Evolutionary conservation across 2,888 invertebrate species (phyloP).

Genomic region (Netelia fuscicornis): DNA sequence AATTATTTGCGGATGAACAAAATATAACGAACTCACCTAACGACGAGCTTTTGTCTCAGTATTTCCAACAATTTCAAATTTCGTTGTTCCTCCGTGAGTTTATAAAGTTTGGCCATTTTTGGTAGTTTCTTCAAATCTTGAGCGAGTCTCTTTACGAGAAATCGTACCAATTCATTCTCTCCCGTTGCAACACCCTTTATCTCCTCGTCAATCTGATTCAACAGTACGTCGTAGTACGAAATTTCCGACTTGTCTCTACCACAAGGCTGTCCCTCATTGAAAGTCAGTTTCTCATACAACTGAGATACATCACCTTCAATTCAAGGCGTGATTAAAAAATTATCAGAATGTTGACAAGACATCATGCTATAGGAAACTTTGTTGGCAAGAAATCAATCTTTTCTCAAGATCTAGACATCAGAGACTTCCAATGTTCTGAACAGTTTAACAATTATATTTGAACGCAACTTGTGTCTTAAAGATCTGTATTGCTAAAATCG

Average conservation of each 20-base stretch:
- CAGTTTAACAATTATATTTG: too few relatives aligned
- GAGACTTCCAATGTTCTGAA: too few relatives aligned
- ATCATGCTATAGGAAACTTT: neutral
- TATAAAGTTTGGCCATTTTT: constrained; percentile 69
- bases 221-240: constrained; percentile 83
- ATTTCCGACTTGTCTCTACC: constrained; percentile 78
- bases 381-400: too few relatives aligned
- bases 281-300: constrained; percentile 64
- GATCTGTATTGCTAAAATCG: too few relatives aligned
- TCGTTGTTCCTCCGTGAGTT: constrained; percentile 67
- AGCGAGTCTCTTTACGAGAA: constrained; percentile 69
- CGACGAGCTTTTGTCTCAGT: constrained; percentile 71
- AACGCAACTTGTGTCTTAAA: too few relatives aligned
- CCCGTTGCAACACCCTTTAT: constrained; percentile 79
- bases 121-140: constrained; percentile 71
- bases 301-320: constrained; percentile 69
- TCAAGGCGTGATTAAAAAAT: constrained; percentile 18
- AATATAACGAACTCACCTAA: constrained; percentile 64
- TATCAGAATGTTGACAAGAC: neutral
- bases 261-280: constrained; percentile 58
- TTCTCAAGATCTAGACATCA: too few relatives aligned
- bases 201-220: constrained; percentile 84
- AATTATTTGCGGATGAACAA: neutral
- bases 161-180: constrained; percentile 70
- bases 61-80: constrained; percentile 71